These are phyloP conservation scores for Ashinkailepas kermadecensis DNA, from an alignment of 2,888 invertebrate species.

Conservation along the genomic window DNA sequence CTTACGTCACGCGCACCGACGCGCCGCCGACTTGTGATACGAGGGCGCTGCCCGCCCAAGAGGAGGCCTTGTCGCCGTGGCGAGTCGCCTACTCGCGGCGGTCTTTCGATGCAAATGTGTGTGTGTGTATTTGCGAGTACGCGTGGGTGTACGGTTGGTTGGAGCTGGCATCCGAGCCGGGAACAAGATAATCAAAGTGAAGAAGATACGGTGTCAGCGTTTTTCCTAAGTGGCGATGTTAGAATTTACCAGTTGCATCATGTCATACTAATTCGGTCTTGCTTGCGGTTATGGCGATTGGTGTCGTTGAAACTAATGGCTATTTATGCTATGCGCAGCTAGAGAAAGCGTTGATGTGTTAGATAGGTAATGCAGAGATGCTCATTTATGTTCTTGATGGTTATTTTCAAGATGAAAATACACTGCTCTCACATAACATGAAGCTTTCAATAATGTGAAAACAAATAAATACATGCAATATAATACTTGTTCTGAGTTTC, in stretches of 20 bases:
- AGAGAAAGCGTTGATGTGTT: not conserved
- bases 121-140: not conserved
- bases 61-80: not conserved
- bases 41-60: not conserved
- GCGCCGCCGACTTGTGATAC: not conserved
- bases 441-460: not conserved
- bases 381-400: not conserved
- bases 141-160: too few species aligned
- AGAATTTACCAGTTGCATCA: not conserved
- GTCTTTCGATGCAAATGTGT: too few species aligned
- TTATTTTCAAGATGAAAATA: not conserved
- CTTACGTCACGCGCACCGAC: constrained; percentile 5
- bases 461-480: not conserved
- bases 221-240: not conserved
- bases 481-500: not conserved
- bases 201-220: not conserved
- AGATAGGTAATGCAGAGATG: not conserved
- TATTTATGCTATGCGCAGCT: not conserved
- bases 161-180: not conserved
- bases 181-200: not conserved
- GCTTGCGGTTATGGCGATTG: constrained; percentile 1
- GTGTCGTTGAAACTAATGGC: not conserved
- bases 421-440: not conserved
- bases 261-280: not conserved
- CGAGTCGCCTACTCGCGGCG: not conserved